Evolutionary conservation across 2,888 invertebrate genomes (phyloP).

Genomic region (Eilema depressum): DNA sequence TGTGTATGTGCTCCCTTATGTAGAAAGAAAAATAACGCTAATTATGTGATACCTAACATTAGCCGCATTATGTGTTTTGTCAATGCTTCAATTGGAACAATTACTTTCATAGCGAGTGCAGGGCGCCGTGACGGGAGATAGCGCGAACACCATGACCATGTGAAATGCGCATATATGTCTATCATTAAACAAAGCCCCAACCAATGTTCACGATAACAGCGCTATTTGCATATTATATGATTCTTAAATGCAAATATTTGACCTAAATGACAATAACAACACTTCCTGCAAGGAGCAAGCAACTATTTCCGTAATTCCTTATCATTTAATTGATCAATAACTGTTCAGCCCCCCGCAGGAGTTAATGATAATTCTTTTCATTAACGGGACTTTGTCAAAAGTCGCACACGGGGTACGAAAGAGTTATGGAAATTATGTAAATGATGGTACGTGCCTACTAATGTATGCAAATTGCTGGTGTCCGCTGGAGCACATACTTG

Average conservation of each 20-base stretch:
- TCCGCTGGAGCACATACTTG: not conserved
- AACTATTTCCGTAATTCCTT: not conserved
- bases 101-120: not conserved
- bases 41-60: not conserved
- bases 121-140: not conserved
- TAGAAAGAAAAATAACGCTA: slow-evolving; percentile 1
- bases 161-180: not conserved
- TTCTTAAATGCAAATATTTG: slow-evolving; percentile 6
- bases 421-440: slow-evolving; percentile 1
- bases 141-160: not conserved
- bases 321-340: not conserved
- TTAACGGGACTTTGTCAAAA: slow-evolving; percentile 2
- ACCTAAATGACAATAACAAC: slow-evolving; percentile 4
- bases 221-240: slow-evolving; percentile 1
- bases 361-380: slow-evolving; percentile 4
- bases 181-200: not conserved
- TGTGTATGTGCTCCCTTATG: not conserved
- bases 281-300: slow-evolving; percentile 4
- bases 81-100: slow-evolving; percentile 1
- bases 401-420: not conserved
- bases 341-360: not conserved
- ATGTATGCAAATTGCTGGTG: not conserved
- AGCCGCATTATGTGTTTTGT: not conserved
- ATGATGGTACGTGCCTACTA: slow-evolving; percentile 1
- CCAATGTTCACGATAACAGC: not conserved